Conservation (phyloP, 2,888 invertebrate species). For the Hirtodrosophila cameraria region DNA sequence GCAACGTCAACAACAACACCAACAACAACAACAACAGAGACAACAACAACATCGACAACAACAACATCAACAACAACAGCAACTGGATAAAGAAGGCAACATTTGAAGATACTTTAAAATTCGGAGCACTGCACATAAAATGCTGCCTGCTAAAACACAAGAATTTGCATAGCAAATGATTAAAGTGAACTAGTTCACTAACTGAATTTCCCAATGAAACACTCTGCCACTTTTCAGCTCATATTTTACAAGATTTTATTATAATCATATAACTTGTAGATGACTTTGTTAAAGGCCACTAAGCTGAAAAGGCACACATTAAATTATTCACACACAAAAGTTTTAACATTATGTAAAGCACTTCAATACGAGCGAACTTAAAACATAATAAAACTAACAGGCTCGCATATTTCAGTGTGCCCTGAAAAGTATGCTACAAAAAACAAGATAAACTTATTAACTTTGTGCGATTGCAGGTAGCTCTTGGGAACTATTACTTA, state of each 20-base stretch:
- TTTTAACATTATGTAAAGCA: conserved; percentile 26
- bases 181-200: conserved; percentile 48
- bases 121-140: conserved; percentile 63
- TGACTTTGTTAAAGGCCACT: conserved; percentile 23
- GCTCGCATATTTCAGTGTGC: neutral
- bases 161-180: conserved; percentile 45
- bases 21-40: conserved; percentile 19
- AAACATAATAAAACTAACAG: conserved; percentile 35
- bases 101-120: conserved; percentile 73
- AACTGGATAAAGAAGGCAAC: conserved; percentile 32
- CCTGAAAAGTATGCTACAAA: conserved; percentile 24
- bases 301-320: conserved; percentile 7
- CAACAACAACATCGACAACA: conserved; percentile 39
- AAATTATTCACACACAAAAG: conserved; percentile 26
- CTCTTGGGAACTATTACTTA: neutral
- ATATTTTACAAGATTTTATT: conserved; percentile 37
- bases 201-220: conserved; percentile 24
- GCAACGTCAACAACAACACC: conserved; percentile 30
- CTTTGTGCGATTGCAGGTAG: neutral
- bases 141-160: conserved; percentile 52
- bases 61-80: conserved; percentile 32
- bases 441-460: too few species aligned
- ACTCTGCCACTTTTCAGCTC: conserved; percentile 5
- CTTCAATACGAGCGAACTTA: conserved; percentile 8
- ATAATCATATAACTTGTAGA: conserved; percentile 32